Base-by-base conservation (phyloP, 2,888 invertebrate genomes). In the Acronicta leporina region DNA sequence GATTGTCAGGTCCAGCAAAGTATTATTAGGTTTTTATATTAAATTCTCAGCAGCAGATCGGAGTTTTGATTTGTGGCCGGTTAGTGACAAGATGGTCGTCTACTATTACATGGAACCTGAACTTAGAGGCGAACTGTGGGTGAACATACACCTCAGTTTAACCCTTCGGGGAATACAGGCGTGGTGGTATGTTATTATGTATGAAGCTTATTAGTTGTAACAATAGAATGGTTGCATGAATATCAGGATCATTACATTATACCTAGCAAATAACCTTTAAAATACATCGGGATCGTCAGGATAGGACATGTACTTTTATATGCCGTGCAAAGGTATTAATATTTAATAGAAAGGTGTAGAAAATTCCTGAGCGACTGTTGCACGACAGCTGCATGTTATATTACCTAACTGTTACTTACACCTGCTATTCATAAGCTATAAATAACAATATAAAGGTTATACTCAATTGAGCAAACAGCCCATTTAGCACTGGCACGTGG, bases 361-460 rank as follows among this genome's bases (percentile, higher is more conserved):
- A 68, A 70, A 73, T 71, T 67, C 65, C 57, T 73, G 8, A 50
- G 63, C 56, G 80, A 79, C 86, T 81, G 87, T 85, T 88, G 75
- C 51, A 65, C 62, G 80, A 73, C 90, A 90, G 87, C 89, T 90
- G 90, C 84, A 73, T 57, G 57, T 64, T 50, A 53, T 68, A 74
- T 73, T 74, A 67, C 48, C 27, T 61, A 57, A 67, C 63, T 60
- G 63, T 53, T 54, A 47, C 46, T 30, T 51, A 59, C 69, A 73
- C 72, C 90, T 89, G 86, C 87, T 86, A 85, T 79, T 71, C 68
- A 25, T 48, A 20, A 20, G 20, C 16, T 64, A 57, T 73, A 73
- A 73, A 74, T 73, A 77, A 51, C 41, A 67, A 71, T 69, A 54
- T 72, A 80, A 77, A 81, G 76, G 83, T 79, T 79, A 73, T 64